These are phyloP conservation scores for Thunnus thynnus DNA, from an alignment of 2,113 vertebrate genomes.

Conservation along the genomic window DNA sequence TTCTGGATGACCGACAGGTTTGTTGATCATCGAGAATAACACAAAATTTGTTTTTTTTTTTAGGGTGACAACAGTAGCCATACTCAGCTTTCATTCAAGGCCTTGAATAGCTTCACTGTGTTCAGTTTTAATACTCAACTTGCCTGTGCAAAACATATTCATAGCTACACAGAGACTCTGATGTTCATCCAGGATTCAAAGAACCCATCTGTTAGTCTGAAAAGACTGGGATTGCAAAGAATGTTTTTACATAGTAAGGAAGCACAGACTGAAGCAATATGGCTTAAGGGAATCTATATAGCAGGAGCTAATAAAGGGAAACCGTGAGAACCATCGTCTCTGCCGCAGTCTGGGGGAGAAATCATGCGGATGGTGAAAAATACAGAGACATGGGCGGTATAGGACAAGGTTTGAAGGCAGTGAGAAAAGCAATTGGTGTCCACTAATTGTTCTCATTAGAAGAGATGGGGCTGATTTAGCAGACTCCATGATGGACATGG, in stretches of 20 bases:
- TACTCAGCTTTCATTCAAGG: conserved; percentile 8
- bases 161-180: conserved; percentile 19
- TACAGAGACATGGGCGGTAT: conserved; percentile 5
- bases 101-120: too few species aligned
- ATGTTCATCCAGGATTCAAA: conserved; percentile 50
- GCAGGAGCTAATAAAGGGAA: conserved; percentile 43
- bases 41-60: background rate
- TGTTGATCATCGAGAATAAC: background rate
- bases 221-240: conserved; percentile 28
- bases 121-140: background rate
- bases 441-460: conserved; percentile 79
- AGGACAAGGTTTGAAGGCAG: conserved; percentile 42
- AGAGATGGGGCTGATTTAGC: conserved; percentile 45
- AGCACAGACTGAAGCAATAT: conserved; percentile 14
- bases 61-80: background rate
- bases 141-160: conserved; percentile 7
- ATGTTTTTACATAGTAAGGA: conserved; percentile 11
- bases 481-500: conserved; percentile 36
- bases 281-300: conserved; percentile 24
- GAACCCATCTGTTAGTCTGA: conserved; percentile 50
- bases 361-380: conserved; percentile 33
- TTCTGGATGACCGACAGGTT: background rate
- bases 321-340: conserved; percentile 29
- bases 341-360: conserved; percentile 5
- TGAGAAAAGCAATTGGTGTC: conserved; percentile 74